Conservation (phyloP, 2,797 vertebrate species). For the Enteromius mattozi region DNA sequence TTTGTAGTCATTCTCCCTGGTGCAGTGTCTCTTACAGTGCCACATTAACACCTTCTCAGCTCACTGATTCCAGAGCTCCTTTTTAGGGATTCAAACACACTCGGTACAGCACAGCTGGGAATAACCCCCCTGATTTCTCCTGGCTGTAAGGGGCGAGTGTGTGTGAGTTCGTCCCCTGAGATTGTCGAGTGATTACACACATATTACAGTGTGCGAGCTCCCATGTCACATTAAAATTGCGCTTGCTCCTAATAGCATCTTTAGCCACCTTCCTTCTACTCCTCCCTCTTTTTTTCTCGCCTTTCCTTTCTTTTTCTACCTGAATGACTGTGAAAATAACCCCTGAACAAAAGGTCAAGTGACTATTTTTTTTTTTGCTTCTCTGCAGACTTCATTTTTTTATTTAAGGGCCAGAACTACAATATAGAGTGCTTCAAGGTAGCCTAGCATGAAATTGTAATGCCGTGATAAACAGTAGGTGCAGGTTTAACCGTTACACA, state of each 20-base stretch:
- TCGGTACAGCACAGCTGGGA: conserved; percentile 65
- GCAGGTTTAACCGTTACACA: conserved; percentile 55
- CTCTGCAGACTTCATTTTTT: conserved; percentile 60
- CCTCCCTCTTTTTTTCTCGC: neutral
- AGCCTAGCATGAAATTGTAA: conserved; percentile 77
- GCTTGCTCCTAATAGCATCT: conserved; percentile 72
- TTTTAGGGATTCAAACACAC: conserved; percentile 64
- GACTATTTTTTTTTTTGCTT: conserved; percentile 53
- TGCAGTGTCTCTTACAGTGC: conserved; percentile 52
- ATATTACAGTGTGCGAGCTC: conserved; percentile 57
- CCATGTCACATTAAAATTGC: conserved; percentile 71
- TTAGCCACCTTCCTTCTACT: conserved; percentile 62
- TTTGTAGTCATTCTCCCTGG: conserved; percentile 52
- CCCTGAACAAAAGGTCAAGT: conserved; percentile 80
- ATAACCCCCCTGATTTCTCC: conserved; percentile 9
- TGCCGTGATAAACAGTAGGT: conserved; percentile 69
- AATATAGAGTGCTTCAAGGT: conserved; percentile 56
- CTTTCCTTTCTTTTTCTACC: conserved; percentile 70
- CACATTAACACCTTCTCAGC: conserved; percentile 72
- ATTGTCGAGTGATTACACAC: conserved; percentile 64
- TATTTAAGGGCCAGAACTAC: conserved; percentile 67
- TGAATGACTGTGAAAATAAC: conserved; percentile 72
- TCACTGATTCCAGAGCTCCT: conserved; percentile 61
- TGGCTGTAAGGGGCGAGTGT: conserved; percentile 27
- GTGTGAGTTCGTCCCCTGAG: conserved; percentile 52